Conservation (phyloP, 2,797 vertebrate genomes). For the Lerista edwardsae region DNA sequence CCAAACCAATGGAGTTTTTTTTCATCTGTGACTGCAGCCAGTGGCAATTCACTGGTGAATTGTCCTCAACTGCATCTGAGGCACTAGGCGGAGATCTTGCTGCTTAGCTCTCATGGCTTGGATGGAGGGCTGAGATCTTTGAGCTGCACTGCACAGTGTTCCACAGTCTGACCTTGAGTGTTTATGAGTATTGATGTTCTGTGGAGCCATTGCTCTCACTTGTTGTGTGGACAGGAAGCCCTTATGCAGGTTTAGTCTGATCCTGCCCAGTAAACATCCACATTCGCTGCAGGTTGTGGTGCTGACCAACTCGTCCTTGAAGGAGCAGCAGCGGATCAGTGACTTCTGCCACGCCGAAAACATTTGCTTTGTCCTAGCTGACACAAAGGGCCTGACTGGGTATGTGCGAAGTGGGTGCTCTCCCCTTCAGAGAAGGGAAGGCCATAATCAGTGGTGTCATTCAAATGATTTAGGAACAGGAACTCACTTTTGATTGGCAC, state of each 20-base stretch:
- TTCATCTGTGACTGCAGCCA: neutral
- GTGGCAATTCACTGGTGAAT: neutral
- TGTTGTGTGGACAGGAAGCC: neutral
- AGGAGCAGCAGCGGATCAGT: constrained; percentile 84
- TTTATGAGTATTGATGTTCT: neutral
- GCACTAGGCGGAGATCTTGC: neutral
- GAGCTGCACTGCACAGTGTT: too few relatives aligned
- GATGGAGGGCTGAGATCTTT: neutral
- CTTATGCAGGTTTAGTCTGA: rapidly evolving
- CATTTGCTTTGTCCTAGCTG: constrained; percentile 84
- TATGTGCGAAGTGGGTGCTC: constrained; percentile 63
- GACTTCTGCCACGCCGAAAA: constrained; percentile 79
- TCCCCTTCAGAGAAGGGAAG: neutral
- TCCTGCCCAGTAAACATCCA: rapidly evolving
- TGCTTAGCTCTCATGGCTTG: neutral
- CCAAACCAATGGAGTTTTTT: neutral
- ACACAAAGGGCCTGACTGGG: constrained; percentile 89
- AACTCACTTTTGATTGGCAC: too few relatives aligned
- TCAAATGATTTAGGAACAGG: too few relatives aligned
- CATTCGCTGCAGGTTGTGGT: constrained; percentile 84
- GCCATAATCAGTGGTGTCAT: too few relatives aligned
- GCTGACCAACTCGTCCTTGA: constrained; percentile 84
- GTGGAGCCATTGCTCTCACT: neutral
- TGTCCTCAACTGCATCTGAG: neutral
- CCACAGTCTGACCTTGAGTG: neutral